Conservation (phyloP, 2,888 invertebrate species). For the Dinocampus coccinellae region DNA sequence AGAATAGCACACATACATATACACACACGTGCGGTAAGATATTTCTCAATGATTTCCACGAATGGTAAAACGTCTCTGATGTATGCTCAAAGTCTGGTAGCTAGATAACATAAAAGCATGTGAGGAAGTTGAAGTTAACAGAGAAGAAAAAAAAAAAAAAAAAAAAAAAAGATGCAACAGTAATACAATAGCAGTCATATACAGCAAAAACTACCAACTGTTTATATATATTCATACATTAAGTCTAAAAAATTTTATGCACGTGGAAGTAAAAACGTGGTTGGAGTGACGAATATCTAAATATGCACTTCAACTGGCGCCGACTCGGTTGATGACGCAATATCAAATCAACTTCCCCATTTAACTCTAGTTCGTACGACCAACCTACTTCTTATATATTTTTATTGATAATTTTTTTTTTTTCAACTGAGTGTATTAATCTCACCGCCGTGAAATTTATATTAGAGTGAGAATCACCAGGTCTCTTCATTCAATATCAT, state of each 20-base stretch:
- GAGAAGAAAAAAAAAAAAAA: neutral
- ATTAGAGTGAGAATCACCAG: neutral
- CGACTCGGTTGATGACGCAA: slow-evolving; percentile 49
- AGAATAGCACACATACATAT: slow-evolving; percentile 27
- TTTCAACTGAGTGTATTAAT: neutral
- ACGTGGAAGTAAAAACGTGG: slow-evolving; percentile 38
- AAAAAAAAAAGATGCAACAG: slow-evolving; percentile 6
- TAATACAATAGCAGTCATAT: neutral
- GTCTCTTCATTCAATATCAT: neutral
- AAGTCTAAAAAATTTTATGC: slow-evolving; percentile 13
- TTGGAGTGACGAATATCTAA: slow-evolving; percentile 49
- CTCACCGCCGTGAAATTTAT: neutral
- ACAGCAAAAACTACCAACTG: too few relatives aligned
- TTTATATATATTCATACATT: too few relatives aligned
- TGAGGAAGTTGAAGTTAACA: neutral
- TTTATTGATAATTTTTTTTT: neutral
- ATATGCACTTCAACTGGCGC: slow-evolving; percentile 46
- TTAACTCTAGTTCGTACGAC: neutral
- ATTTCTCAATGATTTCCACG: slow-evolving; percentile 31
- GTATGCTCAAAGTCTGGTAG: slow-evolving; percentile 15
- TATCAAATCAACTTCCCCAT: neutral
- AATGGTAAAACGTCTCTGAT: slow-evolving; percentile 16
- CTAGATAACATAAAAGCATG: slow-evolving; percentile 11
- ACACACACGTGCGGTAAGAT: too few relatives aligned
- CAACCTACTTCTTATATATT: neutral